These are phyloP conservation scores for Choreutis nemorana DNA, from an alignment of 2,888 invertebrate species.

Conservation along the genomic window DNA sequence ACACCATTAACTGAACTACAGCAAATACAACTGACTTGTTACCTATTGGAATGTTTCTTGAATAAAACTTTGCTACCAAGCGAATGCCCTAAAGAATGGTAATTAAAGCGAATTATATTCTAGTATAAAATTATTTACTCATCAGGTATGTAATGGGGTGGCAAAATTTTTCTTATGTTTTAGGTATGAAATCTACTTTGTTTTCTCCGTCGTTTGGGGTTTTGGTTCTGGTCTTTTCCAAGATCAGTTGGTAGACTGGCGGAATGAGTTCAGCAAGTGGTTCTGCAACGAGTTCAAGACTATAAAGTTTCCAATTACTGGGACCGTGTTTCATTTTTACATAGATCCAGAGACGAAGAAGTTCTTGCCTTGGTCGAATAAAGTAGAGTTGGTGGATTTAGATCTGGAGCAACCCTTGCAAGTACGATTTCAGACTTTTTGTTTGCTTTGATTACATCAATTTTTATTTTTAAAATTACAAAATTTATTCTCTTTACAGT, in stretches of 20 bases:
- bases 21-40: constrained; percentile 88
- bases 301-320: constrained; percentile 84
- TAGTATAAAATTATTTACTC: no score
- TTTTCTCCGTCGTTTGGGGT: constrained; percentile 90
- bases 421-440: no score
- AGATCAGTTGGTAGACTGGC: constrained; percentile 90
- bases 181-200: constrained; percentile 91
- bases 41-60: constrained; percentile 84
- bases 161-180: no score
- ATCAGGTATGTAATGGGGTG: no score
- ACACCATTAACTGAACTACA: constrained; percentile 91
- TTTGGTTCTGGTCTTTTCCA: constrained; percentile 93
- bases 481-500: constrained; percentile 47
- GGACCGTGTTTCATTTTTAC: constrained; percentile 88
- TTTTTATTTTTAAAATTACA: neutral
- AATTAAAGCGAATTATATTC: constrained; percentile 10
- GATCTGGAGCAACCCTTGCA: constrained; percentile 90
- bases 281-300: constrained; percentile 92
- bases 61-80: constrained; percentile 81
- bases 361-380: constrained; percentile 87
- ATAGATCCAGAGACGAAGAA: constrained; percentile 88
- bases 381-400: constrained; percentile 79
- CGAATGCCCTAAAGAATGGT: constrained; percentile 93
- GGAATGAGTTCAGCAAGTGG: constrained; percentile 96
- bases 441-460: neutral